Base-by-base conservation (phyloP, 1,140 invertebrate species). In the Berghia stephanieae region DNA sequence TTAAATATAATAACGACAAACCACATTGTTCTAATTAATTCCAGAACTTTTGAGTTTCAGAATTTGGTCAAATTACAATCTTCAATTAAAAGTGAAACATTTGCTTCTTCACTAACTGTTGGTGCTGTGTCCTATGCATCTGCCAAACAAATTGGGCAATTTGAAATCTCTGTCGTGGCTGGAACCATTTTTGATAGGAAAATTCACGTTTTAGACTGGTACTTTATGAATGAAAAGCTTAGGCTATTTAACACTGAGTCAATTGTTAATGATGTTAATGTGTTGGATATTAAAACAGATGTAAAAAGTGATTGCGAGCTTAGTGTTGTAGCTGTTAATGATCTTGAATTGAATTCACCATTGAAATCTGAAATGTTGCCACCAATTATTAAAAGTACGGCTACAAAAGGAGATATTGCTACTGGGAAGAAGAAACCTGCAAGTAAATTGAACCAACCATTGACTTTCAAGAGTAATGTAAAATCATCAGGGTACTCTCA, bases 401-500 rank as follows among this genome's bases (percentile, higher is more conserved):
- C 40, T 40, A 71, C 24, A 36, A 83, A 79, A 78, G 44, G 75
- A 40, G 75, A 75, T 74, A 10, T 69, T 6, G 31, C 70, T 2
- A 38, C 43, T 31, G 63, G 78, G 55, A 77, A 71, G 75, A 82
- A 74, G 81, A 83, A 75, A 78, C 70, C 67, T 57, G 13, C 75
- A 21, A 71, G 74, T 66, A 36, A 63, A 8, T 69, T 80, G 74
- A 78, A 86, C 66, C 86, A 89, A 38, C 86, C 88, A 21, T 38
- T 89, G 24, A 87, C 86, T 31, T 89, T 88, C 69, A 85, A 85
- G 67, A 82, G 69, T 5, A 87, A 86, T 46, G 80, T 90, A 5
- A 88, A 86, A 68, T 90, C 89, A 36, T 90, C 89, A 44, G 89
- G 89, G 5, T 90, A 90, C 78, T 78, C 83, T 13, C 79, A 81